phyloP scores from a whole-genome alignment of 2,888 invertebrate species.

The Hybos culiciformis region DNA sequence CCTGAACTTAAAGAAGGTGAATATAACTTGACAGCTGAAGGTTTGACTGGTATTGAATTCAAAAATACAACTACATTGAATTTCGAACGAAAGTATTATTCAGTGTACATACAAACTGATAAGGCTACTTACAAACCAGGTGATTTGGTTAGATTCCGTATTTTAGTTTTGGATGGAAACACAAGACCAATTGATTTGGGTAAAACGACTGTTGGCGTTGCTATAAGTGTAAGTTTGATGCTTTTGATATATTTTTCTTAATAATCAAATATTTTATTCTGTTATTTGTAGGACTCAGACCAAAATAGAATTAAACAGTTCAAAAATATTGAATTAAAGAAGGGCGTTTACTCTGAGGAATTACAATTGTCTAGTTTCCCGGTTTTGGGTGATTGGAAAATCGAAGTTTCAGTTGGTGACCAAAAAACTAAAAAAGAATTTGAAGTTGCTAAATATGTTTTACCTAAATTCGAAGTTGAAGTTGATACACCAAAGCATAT shows the following conservation, averaged over 20 bases:
- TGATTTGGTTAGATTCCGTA: constrained; percentile 58
- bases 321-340: constrained; percentile 48
- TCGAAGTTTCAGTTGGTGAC: constrained; percentile 49
- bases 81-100: constrained; percentile 51
- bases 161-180: constrained; percentile 58
- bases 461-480: constrained; percentile 84
- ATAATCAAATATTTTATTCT: background rate
- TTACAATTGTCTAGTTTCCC: constrained; percentile 67
- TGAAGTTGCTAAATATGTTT: constrained; percentile 74
- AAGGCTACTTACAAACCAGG: constrained; percentile 83
- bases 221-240: constrained; percentile 19
- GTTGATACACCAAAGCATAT: constrained; percentile 71
- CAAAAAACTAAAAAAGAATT: constrained; percentile 21
- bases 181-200: constrained; percentile 46
- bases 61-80: constrained; percentile 55
- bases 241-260: background rate
- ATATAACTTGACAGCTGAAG: constrained; percentile 33
- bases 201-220: constrained; percentile 24
- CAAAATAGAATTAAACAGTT: constrained; percentile 74
- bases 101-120: constrained; percentile 82
- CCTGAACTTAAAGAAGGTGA: constrained; percentile 21
- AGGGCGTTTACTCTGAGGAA: constrained; percentile 64
- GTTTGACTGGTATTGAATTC: constrained; percentile 59
- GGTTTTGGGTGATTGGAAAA: constrained; percentile 77
- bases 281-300: constrained; percentile 46